Conservation (phyloP, 2,113 vertebrate species). For the Verasper variegatus region DNA sequence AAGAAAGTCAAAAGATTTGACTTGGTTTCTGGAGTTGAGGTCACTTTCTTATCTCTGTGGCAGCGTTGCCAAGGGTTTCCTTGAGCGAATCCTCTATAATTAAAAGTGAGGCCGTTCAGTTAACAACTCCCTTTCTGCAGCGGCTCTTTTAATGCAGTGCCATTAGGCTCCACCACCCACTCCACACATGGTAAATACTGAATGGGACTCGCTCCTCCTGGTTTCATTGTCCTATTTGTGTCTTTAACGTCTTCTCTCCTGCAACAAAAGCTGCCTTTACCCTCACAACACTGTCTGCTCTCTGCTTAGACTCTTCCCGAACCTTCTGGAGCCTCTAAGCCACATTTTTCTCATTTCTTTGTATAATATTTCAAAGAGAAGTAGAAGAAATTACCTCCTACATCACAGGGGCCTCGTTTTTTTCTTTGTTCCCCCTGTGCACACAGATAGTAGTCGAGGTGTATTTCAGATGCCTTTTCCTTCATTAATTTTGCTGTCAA, state of each 20-base stretch:
- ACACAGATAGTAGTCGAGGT: no score
- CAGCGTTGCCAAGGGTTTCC: constrained; percentile 14
- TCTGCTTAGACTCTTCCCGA: neutral
- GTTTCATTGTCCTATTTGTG: constrained; percentile 11
- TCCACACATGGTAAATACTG: constrained; percentile 48
- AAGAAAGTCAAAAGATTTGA: neutral
- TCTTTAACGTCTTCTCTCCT: constrained; percentile 1
- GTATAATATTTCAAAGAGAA: neutral
- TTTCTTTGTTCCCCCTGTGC: no score
- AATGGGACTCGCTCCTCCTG: constrained; percentile 7
- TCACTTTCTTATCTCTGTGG: constrained; percentile 1
- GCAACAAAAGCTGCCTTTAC: neutral
- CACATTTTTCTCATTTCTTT: no score
- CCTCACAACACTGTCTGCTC: neutral
- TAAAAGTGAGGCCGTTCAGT: constrained; percentile 51
- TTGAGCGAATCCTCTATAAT: constrained; percentile 25
- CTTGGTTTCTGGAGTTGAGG: neutral
- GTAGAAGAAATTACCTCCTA: no score
- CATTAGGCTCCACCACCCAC: constrained; percentile 41
- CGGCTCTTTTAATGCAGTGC: constrained; percentile 35
- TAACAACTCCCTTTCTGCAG: constrained; percentile 28
- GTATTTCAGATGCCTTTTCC: no score
- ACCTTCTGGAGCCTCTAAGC: neutral
- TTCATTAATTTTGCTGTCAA: no score
- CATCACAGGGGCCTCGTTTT: no score